Percentiles rank a stretch among this genome's conserved stretches.
Evolutionary conservation across 2,888 invertebrate genomes (phyloP).

Genomic region (Drosophila subquinaria): DNA sequence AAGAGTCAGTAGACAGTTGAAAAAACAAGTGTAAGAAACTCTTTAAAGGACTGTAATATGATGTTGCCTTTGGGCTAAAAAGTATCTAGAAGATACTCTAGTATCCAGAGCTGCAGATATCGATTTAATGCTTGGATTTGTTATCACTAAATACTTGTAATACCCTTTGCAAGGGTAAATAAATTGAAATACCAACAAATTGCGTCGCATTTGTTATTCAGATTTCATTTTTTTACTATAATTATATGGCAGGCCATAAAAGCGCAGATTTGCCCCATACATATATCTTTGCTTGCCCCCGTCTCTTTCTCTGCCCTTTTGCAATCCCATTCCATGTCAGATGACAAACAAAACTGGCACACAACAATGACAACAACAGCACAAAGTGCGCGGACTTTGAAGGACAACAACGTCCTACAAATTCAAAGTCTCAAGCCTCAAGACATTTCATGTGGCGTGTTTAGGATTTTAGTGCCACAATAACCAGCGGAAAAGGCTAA

Average conservation of each 20-base stretch:
- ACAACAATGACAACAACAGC: constrained; percentile 20
- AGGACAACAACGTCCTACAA: constrained; percentile 66
- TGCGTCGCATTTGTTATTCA: constrained; percentile 46
- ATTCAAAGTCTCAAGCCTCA: constrained; percentile 47
- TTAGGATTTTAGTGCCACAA: constrained; percentile 73
- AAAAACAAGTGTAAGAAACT: background rate
- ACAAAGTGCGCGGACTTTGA: constrained; percentile 37
- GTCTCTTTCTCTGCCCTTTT: too few species aligned
- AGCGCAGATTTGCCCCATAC: constrained; percentile 40
- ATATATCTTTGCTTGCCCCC: background rate
- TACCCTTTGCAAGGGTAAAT: background rate
- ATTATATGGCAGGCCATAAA: constrained; percentile 67
- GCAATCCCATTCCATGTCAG: background rate
- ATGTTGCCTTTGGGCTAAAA: constrained; percentile 22
- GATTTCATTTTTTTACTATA: constrained; percentile 48
- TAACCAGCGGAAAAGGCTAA: constrained; percentile 13
- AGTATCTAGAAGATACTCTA: constrained; percentile 2
- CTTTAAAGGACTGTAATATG: constrained; percentile 19
- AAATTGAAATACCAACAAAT: constrained; percentile 13
- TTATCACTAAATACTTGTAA: background rate
- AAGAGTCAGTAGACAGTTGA: too few species aligned
- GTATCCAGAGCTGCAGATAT: background rate
- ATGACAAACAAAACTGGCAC: constrained; percentile 27
- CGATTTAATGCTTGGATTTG: too few species aligned
- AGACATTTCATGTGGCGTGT: constrained; percentile 73